Evolutionary conservation across 2,888 invertebrate genomes (phyloP).

Genomic region (Tubulanus polymorphus): DNA sequence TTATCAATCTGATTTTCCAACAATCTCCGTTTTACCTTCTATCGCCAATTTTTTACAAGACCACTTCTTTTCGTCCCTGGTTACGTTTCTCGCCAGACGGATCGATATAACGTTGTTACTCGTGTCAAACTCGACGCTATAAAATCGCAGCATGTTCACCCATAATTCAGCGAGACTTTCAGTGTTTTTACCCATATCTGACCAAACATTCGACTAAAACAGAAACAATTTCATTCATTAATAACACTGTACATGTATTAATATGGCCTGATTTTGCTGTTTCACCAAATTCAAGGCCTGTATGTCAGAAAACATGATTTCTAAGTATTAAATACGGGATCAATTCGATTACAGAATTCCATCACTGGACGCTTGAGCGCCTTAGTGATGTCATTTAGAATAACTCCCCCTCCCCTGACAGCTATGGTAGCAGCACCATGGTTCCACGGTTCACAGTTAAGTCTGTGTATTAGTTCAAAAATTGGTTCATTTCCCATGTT

Average conservation of each 20-base stretch:
- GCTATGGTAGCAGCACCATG: too few relatives aligned
- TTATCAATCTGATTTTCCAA: neutral
- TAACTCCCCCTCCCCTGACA: too few relatives aligned
- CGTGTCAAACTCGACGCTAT: slow-evolving; percentile 56
- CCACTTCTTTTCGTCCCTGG: slow-evolving; percentile 58
- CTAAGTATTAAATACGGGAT: too few relatives aligned
- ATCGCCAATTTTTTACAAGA: slow-evolving; percentile 57
- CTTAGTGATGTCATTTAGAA: too few relatives aligned
- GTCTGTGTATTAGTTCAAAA: too few relatives aligned
- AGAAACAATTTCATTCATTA: neutral
- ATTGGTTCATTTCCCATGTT: too few relatives aligned
- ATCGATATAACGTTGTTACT: slow-evolving; percentile 56
- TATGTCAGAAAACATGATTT: too few relatives aligned
- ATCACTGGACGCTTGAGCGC: too few relatives aligned
- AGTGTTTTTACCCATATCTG: slow-evolving; percentile 48
- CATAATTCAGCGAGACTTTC: slow-evolving; percentile 55
- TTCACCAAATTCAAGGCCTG: too few relatives aligned
- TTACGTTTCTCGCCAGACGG: slow-evolving; percentile 48
- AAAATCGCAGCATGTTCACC: slow-evolving; percentile 57
- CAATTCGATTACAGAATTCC: too few relatives aligned
- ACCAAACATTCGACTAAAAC: slow-evolving; percentile 24
- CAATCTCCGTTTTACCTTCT: slow-evolving; percentile 51
- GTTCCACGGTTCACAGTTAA: too few relatives aligned
- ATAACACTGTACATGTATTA: neutral
- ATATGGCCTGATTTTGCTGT: too few relatives aligned